Percentiles rank a stretch among this genome's conserved stretches.
phyloP scores from a whole-genome alignment of 2,888 invertebrate species.

The Phymatocera aterrima region DNA sequence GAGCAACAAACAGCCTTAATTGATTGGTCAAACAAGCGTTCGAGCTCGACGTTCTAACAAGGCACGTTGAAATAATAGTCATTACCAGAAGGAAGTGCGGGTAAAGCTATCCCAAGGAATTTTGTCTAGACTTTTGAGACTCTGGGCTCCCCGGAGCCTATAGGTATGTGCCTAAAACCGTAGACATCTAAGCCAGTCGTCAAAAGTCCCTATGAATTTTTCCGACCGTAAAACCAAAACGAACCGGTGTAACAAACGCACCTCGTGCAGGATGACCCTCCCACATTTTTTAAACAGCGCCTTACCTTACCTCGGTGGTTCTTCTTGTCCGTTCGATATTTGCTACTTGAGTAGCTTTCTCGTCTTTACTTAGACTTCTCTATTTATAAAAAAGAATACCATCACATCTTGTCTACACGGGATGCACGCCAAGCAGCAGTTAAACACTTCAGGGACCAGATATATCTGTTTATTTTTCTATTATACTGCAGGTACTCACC shows the following conservation, averaged over 20 bases:
- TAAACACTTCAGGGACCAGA: slow-evolving; percentile 42
- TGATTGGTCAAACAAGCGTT: background rate
- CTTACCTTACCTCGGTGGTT: no score
- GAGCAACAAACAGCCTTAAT: slow-evolving; percentile 34
- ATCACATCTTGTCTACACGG: background rate
- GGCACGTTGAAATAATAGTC: slow-evolving; percentile 40
- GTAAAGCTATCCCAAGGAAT: slow-evolving; percentile 33
- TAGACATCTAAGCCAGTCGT: background rate
- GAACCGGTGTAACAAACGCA: background rate
- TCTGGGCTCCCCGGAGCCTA: background rate
- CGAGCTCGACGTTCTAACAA: slow-evolving; percentile 29
- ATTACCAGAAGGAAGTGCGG: slow-evolving; percentile 32
- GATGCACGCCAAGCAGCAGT: slow-evolving; percentile 25
- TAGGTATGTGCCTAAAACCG: background rate
- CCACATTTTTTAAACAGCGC: background rate
- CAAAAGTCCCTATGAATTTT: background rate
- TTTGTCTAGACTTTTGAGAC: slow-evolving; percentile 42
- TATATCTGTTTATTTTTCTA: slow-evolving; percentile 42
- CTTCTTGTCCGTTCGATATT: slow-evolving; percentile 27
- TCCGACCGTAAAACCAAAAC: background rate
- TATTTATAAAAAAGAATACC: background rate
- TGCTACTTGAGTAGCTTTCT: slow-evolving; percentile 48
- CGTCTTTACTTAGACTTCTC: slow-evolving; percentile 18
- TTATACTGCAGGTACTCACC: slow-evolving; percentile 7
- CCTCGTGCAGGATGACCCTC: background rate